Base-by-base conservation (phyloP, 2,113 vertebrate species). In the Craseonycteris thonglongyai region DNA sequence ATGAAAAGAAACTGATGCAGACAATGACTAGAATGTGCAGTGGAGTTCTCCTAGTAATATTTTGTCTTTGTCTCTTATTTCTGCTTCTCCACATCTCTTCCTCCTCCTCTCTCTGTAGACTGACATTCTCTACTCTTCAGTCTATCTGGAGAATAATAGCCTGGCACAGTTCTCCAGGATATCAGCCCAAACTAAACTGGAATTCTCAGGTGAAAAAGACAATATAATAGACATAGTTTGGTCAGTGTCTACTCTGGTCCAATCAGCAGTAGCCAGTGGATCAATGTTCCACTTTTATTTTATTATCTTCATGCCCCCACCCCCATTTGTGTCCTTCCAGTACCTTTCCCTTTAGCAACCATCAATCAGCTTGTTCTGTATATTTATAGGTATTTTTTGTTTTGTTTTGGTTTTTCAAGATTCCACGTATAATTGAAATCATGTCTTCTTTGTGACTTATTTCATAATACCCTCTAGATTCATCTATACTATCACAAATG, bases 1-100 rank as follows among this genome's bases (percentile, higher is more conserved):
- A 56, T 45, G 6, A 66, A 80, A 30, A 65, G 7, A 8, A 18
- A 93, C 28, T 15, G 88, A 91, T 76, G 28, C 47, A 91, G 56
- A 83, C 82, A 91, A 38, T 81, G 35, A 82, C 30, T 69, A 95
- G 49, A 96, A 91, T 69, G 28, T 68, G 42, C 12, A 92, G 5
- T 45, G 26, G 35, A 93, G 61, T 56, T 56, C 21, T 59, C 16
- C 54, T 38, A 28, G 33, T 59, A 86, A 65, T 56, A 51, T 38
- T 47, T 24, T 79, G 0, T 58, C 47, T 92, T 54, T 83, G 1
- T 82, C 26, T 92, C 56, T 81, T 58, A 22, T 82, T 56, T 94
- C 58, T 83, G 12, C 49, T 79, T 83, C 45, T 91, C 45, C n/a
- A 81, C 13, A 13, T 56, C 65, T 80, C 15, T n/a, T 61, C 83